Evolutionary conservation across 2,113 vertebrate genomes (phyloP).

Genomic region (Pygoscelis antarcticus): DNA sequence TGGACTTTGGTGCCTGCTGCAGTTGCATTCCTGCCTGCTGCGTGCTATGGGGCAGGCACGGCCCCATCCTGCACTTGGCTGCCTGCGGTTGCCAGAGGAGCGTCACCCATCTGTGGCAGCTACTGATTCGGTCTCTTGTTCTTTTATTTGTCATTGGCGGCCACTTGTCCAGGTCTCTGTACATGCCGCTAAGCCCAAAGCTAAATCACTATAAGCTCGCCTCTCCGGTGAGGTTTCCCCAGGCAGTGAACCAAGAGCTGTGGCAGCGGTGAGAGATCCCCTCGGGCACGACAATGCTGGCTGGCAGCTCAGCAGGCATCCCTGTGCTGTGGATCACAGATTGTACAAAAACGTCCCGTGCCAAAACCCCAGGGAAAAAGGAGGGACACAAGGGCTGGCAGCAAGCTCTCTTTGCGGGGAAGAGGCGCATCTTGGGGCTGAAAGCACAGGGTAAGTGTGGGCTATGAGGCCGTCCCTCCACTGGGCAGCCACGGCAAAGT

Average conservation of each 20-base stretch:
- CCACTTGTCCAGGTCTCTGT: neutral
- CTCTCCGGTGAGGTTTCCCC: neutral
- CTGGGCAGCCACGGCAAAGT: neutral
- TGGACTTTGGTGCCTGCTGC: neutral
- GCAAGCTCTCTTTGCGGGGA: neutral
- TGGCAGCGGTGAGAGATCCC: neutral
- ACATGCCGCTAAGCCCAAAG: neutral
- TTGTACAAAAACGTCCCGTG: neutral
- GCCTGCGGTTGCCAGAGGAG: neutral
- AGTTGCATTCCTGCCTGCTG: neutral
- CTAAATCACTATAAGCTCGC: neutral
- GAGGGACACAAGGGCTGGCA: neutral
- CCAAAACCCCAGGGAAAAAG: neutral
- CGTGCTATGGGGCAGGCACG: neutral
- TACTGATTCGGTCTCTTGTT: neutral
- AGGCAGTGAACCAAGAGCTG: neutral
- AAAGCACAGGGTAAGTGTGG: neutral
- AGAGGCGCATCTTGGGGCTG: neutral
- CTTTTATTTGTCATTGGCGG: neutral
- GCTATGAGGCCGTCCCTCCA: neutral
- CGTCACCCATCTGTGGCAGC: neutral
- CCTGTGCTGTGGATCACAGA: accelerated
- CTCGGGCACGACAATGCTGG: accelerated
- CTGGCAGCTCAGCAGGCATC: neutral
- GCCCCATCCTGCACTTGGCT: neutral